A percentile compares a stretch with the other conserved stretches of the same genome.
phyloP scores from a whole-genome alignment of 2,888 invertebrate species.

The Reticulitermes lucifugus region DNA sequence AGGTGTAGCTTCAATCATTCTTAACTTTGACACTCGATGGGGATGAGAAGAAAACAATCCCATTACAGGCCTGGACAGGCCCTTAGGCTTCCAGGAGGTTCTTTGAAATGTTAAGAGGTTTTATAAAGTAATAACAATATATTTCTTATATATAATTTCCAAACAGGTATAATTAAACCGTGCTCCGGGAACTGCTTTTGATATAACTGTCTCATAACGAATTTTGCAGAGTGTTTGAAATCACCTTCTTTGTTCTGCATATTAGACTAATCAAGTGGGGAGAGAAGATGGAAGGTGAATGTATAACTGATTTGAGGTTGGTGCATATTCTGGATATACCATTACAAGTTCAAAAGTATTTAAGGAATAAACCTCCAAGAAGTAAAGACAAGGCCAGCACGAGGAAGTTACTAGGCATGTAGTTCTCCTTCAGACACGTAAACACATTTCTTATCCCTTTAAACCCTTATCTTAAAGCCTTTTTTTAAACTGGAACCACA shows the following conservation, averaged over 20 bases:
- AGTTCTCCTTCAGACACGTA: not conserved
- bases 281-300: not conserved
- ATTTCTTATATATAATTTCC: too few species aligned
- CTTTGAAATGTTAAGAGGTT: too few species aligned
- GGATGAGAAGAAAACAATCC: too few species aligned
- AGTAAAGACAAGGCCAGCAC: not conserved
- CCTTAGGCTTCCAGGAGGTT: too few species aligned
- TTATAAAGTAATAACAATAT: too few species aligned
- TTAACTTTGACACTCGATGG: too few species aligned
- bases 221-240: not conserved
- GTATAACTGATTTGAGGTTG: not conserved
- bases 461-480: conserved; percentile 7
- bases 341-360: not conserved
- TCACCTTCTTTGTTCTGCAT: not conserved
- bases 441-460: not conserved
- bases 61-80: too few species aligned
- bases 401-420: not conserved
- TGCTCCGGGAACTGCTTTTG: too few species aligned
- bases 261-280: not conserved
- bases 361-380: not conserved
- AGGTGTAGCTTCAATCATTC: too few species aligned
- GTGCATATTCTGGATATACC: not conserved
- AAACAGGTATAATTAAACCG: too few species aligned
- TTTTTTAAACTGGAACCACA: not conserved
- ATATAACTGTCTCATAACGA: too few species aligned